Percentiles rank a stretch among this genome's conserved stretches.
Conservation (phyloP, 2,113 vertebrate genomes). For the Muscicapa adusta region DNA sequence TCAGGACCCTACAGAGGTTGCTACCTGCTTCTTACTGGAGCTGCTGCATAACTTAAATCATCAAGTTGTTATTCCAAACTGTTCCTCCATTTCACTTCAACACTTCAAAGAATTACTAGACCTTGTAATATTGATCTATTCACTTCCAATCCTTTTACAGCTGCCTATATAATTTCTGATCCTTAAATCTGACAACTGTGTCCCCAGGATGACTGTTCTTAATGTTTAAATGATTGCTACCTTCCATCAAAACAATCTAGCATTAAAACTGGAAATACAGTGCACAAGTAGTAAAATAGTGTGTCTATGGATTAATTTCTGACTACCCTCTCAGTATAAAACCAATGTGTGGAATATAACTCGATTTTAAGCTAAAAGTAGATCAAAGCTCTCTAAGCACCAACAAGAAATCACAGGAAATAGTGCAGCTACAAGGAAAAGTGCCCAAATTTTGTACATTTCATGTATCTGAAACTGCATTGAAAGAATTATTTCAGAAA, state of each 20-base stretch:
- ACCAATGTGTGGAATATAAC: background rate
- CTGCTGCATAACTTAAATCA: background rate
- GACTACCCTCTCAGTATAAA: background rate
- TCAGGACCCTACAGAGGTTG: background rate
- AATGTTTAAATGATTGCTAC: constrained; percentile 43
- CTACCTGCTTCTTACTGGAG: background rate
- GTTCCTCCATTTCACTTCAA: constrained; percentile 28
- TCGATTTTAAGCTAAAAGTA: background rate
- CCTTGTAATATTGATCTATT: constrained; percentile 58
- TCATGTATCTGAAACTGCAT: background rate
- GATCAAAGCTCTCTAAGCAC: background rate
- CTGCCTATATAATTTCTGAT: constrained; percentile 49
- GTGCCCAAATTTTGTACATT: background rate
- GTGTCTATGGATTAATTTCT: background rate
- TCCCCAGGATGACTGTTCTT: constrained; percentile 49
- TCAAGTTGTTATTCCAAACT: constrained; percentile 29
- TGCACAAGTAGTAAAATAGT: background rate
- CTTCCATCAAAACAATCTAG: constrained; percentile 36
- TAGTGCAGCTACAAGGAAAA: background rate
- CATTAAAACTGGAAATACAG: constrained; percentile 21
- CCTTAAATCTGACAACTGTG: constrained; percentile 59
- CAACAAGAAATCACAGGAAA: constrained; percentile 8
- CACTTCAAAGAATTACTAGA: constrained; percentile 31
- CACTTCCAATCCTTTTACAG: constrained; percentile 49
- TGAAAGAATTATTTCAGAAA: background rate